A percentile compares a stretch with the other conserved stretches of the same genome.
Conservation (phyloP, 2,113 vertebrate genomes). For the Malurus elegans region DNA sequence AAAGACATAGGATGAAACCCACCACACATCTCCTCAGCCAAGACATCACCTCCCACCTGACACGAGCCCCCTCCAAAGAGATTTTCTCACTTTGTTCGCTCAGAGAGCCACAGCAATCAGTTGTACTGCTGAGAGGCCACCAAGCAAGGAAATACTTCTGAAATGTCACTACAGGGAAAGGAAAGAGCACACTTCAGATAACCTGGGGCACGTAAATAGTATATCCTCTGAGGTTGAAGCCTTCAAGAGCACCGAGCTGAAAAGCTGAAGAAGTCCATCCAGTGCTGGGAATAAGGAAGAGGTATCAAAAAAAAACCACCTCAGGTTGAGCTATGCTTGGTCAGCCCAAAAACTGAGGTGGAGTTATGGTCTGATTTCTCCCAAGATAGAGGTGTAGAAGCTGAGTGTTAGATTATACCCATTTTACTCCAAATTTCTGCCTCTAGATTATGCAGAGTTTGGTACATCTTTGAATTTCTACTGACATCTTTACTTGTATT, state of each 20-base stretch:
- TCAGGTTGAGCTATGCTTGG: background rate
- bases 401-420: rapidly evolving
- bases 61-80: rapidly evolving
- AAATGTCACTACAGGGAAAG: background rate
- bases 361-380: background rate
- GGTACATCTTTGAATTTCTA: background rate
- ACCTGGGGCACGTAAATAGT: background rate
- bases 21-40: background rate
- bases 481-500: background rate
- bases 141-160: background rate
- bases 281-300: background rate
- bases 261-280: background rate
- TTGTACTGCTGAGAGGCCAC: background rate
- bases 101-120: background rate
- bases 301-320: background rate
- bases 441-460: background rate
- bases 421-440: background rate
- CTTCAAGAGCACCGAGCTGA: background rate
- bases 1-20: background rate
- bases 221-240: background rate
- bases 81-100: background rate
- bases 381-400: background rate
- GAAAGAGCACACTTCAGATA: background rate
- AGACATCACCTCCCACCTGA: background rate
- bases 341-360: background rate